phyloP scores from a whole-genome alignment of 2,797 vertebrate species.

The Pseudochromis fuscus region DNA sequence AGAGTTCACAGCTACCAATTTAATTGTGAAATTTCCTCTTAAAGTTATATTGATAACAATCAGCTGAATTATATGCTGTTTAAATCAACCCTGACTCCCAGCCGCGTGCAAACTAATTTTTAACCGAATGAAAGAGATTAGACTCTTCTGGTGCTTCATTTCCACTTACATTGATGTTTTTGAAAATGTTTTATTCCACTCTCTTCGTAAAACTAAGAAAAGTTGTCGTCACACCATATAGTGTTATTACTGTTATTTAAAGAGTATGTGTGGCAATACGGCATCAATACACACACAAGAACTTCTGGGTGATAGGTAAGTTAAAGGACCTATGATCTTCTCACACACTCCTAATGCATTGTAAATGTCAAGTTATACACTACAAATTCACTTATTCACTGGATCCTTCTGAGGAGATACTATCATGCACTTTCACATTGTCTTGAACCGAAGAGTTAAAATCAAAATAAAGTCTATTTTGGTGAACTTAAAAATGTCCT shows the following conservation, averaged over 20 bases:
- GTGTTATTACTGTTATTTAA: not conserved
- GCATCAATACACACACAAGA: not conserved
- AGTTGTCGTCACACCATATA: not conserved
- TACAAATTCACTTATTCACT: not conserved
- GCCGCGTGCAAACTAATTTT: not conserved
- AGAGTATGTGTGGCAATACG: not conserved
- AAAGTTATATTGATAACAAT: not conserved
- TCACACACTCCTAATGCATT: not conserved
- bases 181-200: not conserved
- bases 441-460: constrained; percentile 8
- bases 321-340: not conserved
- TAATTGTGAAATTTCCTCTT: not conserved
- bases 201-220: not conserved
- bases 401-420: constrained; percentile 1
- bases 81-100: constrained; percentile 13
- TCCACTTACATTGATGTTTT: not conserved
- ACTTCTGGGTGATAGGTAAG: not conserved
- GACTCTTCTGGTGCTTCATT: not conserved
- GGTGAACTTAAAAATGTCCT: constrained; percentile 24
- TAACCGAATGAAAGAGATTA: constrained; percentile 17
- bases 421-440: not conserved
- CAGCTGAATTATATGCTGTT: constrained; percentile 18
- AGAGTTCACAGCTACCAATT: constrained; percentile 1
- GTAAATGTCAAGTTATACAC: not conserved
- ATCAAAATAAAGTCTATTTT: constrained; percentile 45